Evolutionary conservation across 2,888 invertebrate species (phyloP), one percentile per base, ranked within the genome.

Genomic region (Cepaea hortensis): DNA sequence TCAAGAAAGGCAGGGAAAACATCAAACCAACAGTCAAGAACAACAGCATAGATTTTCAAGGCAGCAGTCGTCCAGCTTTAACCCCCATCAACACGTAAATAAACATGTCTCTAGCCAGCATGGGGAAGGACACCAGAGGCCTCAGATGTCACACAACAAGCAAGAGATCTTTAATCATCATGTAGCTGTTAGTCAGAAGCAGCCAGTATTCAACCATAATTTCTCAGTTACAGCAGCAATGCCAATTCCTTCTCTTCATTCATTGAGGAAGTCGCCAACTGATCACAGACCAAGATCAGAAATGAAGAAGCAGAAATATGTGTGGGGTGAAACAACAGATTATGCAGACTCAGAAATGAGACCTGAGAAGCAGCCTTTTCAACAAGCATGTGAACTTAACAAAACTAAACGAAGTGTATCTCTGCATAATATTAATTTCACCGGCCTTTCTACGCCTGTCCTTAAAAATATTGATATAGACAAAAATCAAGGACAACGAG

Each of bases 331-430:
- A 62, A 91, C 92, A 3, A 92, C 92, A n/a, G 93, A 93, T 86
- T 92, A 92, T 4, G 91, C 92, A 11, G 93, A 93, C 87, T 91
- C 90, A 50, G 93, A 93, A 87, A 88, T 88, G 61, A 89, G 89
- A 62, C 91, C 90, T 72, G 90, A 90, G 76, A 89, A 90, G 75
- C 85, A 91, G 77, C 88, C 90, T 23, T 90, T 90, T 76, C 90
- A 90, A 81, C 91, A 91, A 77, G 91, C 91, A 79, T 90, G 90
- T 86, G 90, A 91, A 77, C 88, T 92, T 48, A 92, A 93, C 82
- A 90, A 90, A 87, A 88, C 89, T n/a, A 93, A 92, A 87, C 93
- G 91, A 87, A 93, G 91, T 88, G 90, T 89, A n/a, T 93, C 93
- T 4, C 87, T 91, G 85, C 90, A 90, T 88, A 91, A 91, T 87